Conservation (phyloP, 2,888 invertebrate genomes). For the Cactoblastis cactorum region DNA sequence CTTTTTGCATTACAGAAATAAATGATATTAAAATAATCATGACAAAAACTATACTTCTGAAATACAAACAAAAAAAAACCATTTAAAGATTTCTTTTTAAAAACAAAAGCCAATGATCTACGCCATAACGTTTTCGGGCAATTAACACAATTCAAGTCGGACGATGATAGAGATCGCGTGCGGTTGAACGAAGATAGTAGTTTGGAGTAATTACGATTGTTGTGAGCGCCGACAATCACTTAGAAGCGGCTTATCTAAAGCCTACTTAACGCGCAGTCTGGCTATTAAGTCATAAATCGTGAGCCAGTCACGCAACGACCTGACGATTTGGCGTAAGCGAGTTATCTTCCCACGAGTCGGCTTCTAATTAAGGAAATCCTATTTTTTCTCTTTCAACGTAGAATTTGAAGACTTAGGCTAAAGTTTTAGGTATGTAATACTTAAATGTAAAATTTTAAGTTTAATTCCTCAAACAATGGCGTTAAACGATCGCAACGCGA, state of each 20-base stretch:
- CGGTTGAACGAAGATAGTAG: slow-evolving; percentile 64
- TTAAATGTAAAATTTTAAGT: no score
- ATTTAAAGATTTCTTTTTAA: neutral
- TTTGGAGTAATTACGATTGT: slow-evolving; percentile 79
- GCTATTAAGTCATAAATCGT: slow-evolving; percentile 79
- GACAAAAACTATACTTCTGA: no score
- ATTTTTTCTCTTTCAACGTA: slow-evolving; percentile 26
- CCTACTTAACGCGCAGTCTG: slow-evolving; percentile 73
- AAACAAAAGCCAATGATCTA: neutral
- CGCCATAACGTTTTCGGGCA: slow-evolving; percentile 39
- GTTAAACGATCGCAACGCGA: no score
- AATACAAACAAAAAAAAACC: no score
- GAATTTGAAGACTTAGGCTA: no score
- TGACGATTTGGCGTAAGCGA: slow-evolving; percentile 66
- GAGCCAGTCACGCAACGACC: slow-evolving; percentile 67
- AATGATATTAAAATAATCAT: no score
- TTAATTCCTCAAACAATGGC: no score
- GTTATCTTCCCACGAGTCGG: slow-evolving; percentile 54
- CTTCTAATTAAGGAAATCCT: slow-evolving; percentile 67
- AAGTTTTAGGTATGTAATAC: no score
- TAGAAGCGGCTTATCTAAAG: slow-evolving; percentile 77
- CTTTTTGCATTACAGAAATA: no score
- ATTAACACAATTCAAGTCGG: slow-evolving; percentile 65
- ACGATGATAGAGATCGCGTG: slow-evolving; percentile 73
- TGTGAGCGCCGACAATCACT: slow-evolving; percentile 79